Base-by-base conservation (phyloP, 2,888 invertebrate species). In the Aromia moschata region DNA sequence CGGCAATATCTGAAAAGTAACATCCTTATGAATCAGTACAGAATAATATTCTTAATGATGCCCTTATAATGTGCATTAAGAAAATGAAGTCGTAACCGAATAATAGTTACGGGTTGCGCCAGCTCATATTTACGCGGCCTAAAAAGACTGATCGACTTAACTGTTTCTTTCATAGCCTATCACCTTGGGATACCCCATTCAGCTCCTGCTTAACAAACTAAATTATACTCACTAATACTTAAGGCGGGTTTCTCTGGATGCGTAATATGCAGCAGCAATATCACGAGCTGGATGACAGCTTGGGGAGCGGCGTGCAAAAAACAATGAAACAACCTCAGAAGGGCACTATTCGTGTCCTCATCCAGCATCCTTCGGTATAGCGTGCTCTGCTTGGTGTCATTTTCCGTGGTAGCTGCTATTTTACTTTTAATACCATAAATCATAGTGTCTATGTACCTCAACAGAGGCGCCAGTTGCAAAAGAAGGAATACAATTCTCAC, bases 401-500 rank as follows among this genome's bases (percentile, higher is more conserved):
- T 76, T 12, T 73, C 73, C 5, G 76, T 74, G 20, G 74, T 73
- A 10, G 69, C 77, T 20, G 77, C 75, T 25, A 80, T 75, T 68
- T 76, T 77, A 62, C 81, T 81, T 52, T 77, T 73, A 14, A 81
- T 74, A 20, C 81, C 82, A 65, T 80, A 81, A 25, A 78, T 76
- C 12, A 82, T 68, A 1, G 81, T 80, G 67, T 82, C 82, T 36
- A 79, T 74, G 67, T 82, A 82, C 57, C 84, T 77, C 53, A 84
- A 69, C 43, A 84, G 69, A 14, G 84, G 84, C 10, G 83, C 80
- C 37, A 84, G 69, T 72, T 84, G 83, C 12, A 84, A 70, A 14
- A 83, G 65, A 10, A 84, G 73, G 57, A 83, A 79, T 47, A 82
- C 62, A 36, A 82, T 79, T 52, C 83, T 70, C 30, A 83, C 66